Conservation (phyloP, 2,113 vertebrate species). For the Nerophis ophidion region DNA sequence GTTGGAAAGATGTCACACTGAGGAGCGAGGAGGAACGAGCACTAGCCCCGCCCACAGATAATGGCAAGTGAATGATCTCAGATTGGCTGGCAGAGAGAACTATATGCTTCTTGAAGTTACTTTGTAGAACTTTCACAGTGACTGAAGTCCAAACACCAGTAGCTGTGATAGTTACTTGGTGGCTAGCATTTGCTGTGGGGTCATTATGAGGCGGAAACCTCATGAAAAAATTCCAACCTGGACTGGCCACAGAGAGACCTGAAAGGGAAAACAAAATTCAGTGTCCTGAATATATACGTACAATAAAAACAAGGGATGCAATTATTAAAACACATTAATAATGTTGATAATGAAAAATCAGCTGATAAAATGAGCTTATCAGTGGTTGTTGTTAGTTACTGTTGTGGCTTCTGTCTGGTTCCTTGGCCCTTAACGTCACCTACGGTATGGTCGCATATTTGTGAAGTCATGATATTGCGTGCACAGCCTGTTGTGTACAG, state of each 20-base stretch:
- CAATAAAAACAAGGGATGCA: no score
- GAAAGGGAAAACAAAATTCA: constrained; percentile 12
- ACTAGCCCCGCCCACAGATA: constrained; percentile 8
- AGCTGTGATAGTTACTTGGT: constrained; percentile 15
- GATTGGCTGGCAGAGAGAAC: constrained; percentile 19
- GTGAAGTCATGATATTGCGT: no score
- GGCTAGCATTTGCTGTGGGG: constrained; percentile 15
- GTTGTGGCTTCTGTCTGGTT: no score
- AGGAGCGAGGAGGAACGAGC: constrained; percentile 16
- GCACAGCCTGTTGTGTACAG: no score
- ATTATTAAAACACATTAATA: no score
- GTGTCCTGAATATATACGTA: constrained; percentile 1
- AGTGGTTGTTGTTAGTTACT: no score
- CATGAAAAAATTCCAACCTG: constrained; percentile 24
- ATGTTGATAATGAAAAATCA: no score
- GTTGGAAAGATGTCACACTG: constrained; percentile 8
- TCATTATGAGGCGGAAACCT: constrained; percentile 31
- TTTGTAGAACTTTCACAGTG: constrained; percentile 21
- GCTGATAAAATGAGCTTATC: no score
- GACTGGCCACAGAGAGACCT: constrained; percentile 22
- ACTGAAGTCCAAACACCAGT: constrained; percentile 17
- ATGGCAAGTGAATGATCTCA: constrained; percentile 12
- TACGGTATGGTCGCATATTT: no score
- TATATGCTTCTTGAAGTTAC: constrained; percentile 9
- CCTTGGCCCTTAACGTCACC: no score